Percentiles rank a stretch among this genome's conserved stretches.
Evolutionary conservation across 2,113 vertebrate genomes (phyloP).

Genomic region (Ursus arctos): DNA sequence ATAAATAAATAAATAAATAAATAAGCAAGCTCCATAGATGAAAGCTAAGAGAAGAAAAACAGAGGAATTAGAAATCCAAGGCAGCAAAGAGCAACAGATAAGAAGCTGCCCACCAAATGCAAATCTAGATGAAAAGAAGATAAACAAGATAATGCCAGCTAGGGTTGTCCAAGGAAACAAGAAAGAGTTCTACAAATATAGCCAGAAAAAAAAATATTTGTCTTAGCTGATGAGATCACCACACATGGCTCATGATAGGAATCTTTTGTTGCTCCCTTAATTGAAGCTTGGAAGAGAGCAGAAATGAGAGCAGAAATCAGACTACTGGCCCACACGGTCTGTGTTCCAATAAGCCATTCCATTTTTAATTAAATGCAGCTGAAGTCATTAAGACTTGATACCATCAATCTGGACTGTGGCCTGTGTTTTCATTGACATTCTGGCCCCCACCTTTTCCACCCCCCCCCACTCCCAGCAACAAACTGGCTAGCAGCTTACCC

Average conservation of each 20-base stretch:
- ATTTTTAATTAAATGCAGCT: conserved; percentile 62
- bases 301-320: conserved; percentile 26
- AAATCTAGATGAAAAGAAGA: conserved; percentile 40
- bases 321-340: background rate
- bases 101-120: background rate
- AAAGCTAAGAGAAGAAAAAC: conserved; percentile 46
- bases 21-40: background rate
- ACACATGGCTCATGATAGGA: conserved; percentile 52
- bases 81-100: background rate
- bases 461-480: background rate
- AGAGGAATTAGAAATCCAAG: conserved; percentile 30
- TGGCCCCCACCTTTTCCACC: background rate
- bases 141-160: conserved; percentile 21
- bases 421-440: background rate
- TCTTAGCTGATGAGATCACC: conserved; percentile 75
- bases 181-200: conserved; percentile 74
- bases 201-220: conserved; percentile 68
- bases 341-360: background rate
- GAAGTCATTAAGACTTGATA: background rate
- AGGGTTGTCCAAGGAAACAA: conserved; percentile 45
- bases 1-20: background rate
- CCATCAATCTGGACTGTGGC: background rate
- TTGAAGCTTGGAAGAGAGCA: conserved; percentile 65
- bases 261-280: conserved; percentile 63
- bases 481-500: background rate